Evolutionary conservation across 2,113 vertebrate genomes (phyloP).

Genomic region (Gymnarchus niloticus): DNA sequence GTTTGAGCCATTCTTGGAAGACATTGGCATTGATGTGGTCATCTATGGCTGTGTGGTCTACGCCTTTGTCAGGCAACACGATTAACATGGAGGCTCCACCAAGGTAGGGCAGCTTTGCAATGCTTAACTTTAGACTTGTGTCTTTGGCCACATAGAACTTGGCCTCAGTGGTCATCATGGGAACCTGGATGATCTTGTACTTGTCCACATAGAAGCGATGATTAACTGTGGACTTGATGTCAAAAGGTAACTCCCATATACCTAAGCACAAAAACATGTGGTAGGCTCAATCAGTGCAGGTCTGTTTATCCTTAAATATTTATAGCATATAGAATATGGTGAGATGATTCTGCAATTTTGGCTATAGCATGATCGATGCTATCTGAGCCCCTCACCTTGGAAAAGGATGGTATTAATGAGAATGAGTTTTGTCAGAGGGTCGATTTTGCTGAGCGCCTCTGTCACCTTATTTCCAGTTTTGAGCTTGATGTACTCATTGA

Average conservation of each 20-base stretch:
- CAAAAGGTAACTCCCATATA: constrained; percentile 73
- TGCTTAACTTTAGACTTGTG: constrained; percentile 58
- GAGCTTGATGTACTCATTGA: constrained; percentile 70
- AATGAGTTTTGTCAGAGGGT: constrained; percentile 62
- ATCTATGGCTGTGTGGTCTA: constrained; percentile 75
- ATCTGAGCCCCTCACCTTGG: constrained; percentile 64
- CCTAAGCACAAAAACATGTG: constrained; percentile 54
- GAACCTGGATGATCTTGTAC: constrained; percentile 71
- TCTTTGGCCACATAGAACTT: constrained; percentile 66
- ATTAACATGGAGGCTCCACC: constrained; percentile 79
- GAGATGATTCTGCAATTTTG: background rate
- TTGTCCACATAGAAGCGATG: constrained; percentile 77
- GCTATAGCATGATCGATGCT: background rate
- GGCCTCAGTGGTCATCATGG: constrained; percentile 75
- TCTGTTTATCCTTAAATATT: background rate
- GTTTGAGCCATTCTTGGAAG: constrained; percentile 70
- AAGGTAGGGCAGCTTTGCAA: constrained; percentile 77
- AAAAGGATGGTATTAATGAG: constrained; percentile 77
- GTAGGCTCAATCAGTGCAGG: background rate
- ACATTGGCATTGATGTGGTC: constrained; percentile 70
- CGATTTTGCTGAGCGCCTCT: constrained; percentile 63
- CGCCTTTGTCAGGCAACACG: constrained; percentile 65
- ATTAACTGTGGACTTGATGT: constrained; percentile 55
- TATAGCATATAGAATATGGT: background rate
- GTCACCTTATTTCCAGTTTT: constrained; percentile 65